Evolutionary conservation across 2,113 vertebrate genomes (phyloP).

Genomic region (Coreoperca whiteheadi): DNA sequence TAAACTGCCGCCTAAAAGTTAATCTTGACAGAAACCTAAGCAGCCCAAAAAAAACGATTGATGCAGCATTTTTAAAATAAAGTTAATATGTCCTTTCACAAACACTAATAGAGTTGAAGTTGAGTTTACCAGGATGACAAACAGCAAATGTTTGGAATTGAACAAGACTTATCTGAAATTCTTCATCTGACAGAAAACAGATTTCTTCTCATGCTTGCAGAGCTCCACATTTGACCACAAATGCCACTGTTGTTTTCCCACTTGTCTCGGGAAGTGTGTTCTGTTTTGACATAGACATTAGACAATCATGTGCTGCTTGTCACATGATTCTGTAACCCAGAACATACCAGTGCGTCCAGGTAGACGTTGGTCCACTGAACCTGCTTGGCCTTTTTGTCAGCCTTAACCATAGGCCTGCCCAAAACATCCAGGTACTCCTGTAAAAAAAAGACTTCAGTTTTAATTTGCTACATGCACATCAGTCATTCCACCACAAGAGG

Average conservation of each 20-base stretch:
- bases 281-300: neutral
- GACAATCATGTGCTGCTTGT: neutral
- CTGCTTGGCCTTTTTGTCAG: slow-evolving; percentile 89
- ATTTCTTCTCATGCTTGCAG: neutral
- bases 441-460: neutral
- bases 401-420: slow-evolving; percentile 96
- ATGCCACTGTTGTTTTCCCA: neutral
- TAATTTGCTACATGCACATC: slow-evolving; percentile 1
- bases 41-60: slow-evolving; percentile 8
- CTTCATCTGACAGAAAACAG: slow-evolving; percentile 53
- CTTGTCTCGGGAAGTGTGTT: neutral
- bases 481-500: slow-evolving; percentile 56
- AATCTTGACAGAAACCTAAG: slow-evolving; percentile 27
- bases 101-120: slow-evolving; percentile 27
- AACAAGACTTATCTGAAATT: slow-evolving; percentile 25
- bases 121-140: slow-evolving; percentile 40
- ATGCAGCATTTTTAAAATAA: slow-evolving; percentile 1
- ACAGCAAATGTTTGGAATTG: slow-evolving; percentile 9
- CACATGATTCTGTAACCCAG: neutral
- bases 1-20: slow-evolving; percentile 30
- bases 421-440: slow-evolving; percentile 98
- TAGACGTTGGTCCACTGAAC: slow-evolving; percentile 99
- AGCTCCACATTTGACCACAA: neutral
- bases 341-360: slow-evolving; percentile 93
- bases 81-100: slow-evolving; percentile 21